These are phyloP conservation scores for Grapholita molesta DNA, from an alignment of 1,140 invertebrate species.

Conservation along the genomic window DNA sequence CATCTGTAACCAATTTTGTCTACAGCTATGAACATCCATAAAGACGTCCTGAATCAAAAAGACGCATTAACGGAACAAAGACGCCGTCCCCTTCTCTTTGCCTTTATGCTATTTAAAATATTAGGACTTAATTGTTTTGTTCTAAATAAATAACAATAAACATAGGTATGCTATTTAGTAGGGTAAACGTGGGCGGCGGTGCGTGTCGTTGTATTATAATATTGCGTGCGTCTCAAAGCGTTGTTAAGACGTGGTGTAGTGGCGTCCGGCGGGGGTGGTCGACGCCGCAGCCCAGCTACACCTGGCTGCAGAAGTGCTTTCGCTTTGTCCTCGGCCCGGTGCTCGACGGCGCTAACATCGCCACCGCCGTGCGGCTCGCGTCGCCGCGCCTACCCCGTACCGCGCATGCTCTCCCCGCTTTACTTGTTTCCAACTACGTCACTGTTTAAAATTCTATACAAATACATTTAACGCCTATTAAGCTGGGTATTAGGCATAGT, in stretches of 20 bases:
- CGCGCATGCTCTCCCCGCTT: slow-evolving; percentile 58
- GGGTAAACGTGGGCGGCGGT: slow-evolving; percentile 42
- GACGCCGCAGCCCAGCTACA: slow-evolving; percentile 35
- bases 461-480: slow-evolving; percentile 38
- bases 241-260: slow-evolving; percentile 39
- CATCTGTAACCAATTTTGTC: too few relatives aligned
- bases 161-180: slow-evolving; percentile 28
- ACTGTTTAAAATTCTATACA: slow-evolving; percentile 55
- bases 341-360: slow-evolving; percentile 31
- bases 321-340: slow-evolving; percentile 53
- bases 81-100: too few relatives aligned
- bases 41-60: too few relatives aligned
- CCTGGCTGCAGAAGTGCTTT: slow-evolving; percentile 33
- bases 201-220: slow-evolving; percentile 68
- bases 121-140: too few relatives aligned
- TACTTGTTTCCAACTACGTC: slow-evolving; percentile 52
- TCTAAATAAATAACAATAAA: slow-evolving; percentile 50
- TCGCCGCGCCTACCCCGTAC: slow-evolving; percentile 52
- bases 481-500: slow-evolving; percentile 36
- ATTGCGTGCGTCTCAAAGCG: slow-evolving; percentile 55
- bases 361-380: slow-evolving; percentile 25
- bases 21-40: too few relatives aligned
- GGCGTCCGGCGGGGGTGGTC: slow-evolving; percentile 32
- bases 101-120: too few relatives aligned
- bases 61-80: too few relatives aligned